These are phyloP conservation scores for Hydropsyche tenuis DNA, from an alignment of 1,140 invertebrate genomes.

Conservation along the genomic window DNA sequence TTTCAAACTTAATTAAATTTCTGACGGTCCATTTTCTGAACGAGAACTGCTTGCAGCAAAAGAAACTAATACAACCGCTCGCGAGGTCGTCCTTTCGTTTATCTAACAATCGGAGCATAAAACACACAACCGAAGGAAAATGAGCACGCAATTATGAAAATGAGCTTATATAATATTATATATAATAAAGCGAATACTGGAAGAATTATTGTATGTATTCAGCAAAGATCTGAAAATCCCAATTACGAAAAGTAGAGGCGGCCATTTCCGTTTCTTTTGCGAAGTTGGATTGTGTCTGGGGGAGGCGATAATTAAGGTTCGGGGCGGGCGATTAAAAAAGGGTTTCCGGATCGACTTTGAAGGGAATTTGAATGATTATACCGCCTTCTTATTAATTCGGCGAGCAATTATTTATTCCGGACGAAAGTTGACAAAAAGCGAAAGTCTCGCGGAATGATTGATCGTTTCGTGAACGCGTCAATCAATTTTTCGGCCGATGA, in stretches of 20 bases:
- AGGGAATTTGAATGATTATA: slow-evolving; percentile 34
- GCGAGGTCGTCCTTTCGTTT: too few relatives aligned
- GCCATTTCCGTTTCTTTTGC: neutral
- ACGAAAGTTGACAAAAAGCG: slow-evolving; percentile 36
- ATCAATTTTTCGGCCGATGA: too few relatives aligned
- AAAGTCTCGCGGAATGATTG: slow-evolving; percentile 29
- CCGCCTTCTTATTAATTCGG: slow-evolving; percentile 41
- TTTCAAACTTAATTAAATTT: too few relatives aligned
- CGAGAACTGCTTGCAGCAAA: too few relatives aligned
- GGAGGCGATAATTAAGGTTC: neutral
- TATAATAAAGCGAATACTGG: too few relatives aligned
- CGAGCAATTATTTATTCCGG: slow-evolving; percentile 40
- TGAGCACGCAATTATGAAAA: too few relatives aligned
- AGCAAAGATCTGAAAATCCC: neutral
- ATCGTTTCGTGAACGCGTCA: slow-evolving; percentile 5
- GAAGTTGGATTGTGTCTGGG: neutral
- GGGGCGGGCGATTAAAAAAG: slow-evolving; percentile 17
- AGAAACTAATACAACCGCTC: too few relatives aligned
- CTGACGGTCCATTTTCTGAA: too few relatives aligned
- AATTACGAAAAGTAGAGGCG: too few relatives aligned
- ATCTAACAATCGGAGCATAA: too few relatives aligned
- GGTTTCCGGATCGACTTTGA: slow-evolving; percentile 11
- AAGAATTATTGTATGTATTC: slow-evolving; percentile 3
- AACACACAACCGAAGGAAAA: too few relatives aligned
- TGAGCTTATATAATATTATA: too few relatives aligned